These are phyloP conservation scores for Blastobasis lacticolella DNA, from an alignment of 2,888 invertebrate species.

Conservation along the genomic window DNA sequence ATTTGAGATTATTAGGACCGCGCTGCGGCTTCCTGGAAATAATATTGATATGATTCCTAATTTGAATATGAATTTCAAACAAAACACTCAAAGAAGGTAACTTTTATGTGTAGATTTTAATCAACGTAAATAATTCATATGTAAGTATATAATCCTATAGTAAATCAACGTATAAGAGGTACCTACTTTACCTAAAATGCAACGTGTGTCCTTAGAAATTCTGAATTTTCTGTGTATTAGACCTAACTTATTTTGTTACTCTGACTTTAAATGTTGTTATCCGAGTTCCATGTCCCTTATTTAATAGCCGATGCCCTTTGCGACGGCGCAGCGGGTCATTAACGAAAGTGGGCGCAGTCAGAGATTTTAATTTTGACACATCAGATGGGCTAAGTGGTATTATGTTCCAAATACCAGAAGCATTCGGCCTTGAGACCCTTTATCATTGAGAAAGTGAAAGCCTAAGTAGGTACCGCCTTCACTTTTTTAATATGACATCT, in stretches of 20 bases:
- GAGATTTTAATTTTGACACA: conserved; percentile 5
- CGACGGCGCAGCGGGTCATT: conserved; percentile 1
- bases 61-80: too few relatives aligned
- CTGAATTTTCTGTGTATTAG: too few relatives aligned
- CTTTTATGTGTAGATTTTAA: too few relatives aligned
- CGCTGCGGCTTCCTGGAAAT: too few relatives aligned
- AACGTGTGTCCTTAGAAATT: too few relatives aligned
- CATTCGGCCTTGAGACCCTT: conserved; percentile 52
- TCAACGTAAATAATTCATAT: too few relatives aligned
- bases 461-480: conserved; percentile 31
- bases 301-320: conserved; percentile 6
- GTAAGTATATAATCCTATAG: too few relatives aligned
- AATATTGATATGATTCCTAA: too few relatives aligned
- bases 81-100: too few relatives aligned
- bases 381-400: conserved; percentile 1
- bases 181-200: too few relatives aligned
- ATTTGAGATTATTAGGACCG: too few relatives aligned
- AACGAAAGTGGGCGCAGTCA: conserved; percentile 2
- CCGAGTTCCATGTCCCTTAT: not conserved
- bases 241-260: conserved; percentile 2
- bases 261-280: conserved; percentile 9
- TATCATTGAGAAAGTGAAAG: conserved; percentile 60
- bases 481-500: conserved; percentile 35
- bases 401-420: conserved; percentile 29
- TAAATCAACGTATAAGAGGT: too few relatives aligned